Evolutionary conservation across 2,888 invertebrate species (phyloP), one percentile per base, ranked within the genome.

Genomic region (Plusia festucae): DNA sequence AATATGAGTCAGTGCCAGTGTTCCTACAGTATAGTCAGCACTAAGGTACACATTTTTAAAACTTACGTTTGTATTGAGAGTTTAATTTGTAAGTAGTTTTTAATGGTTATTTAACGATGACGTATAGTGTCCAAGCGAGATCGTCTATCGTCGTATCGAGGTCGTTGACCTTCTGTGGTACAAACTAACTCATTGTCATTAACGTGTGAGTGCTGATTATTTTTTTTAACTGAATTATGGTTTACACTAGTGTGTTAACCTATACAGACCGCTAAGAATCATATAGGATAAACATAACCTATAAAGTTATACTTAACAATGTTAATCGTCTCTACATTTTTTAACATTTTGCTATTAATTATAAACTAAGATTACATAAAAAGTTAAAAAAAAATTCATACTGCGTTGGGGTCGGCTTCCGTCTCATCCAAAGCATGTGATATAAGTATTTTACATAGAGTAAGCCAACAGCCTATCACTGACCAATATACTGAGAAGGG

Each of bases 1-100:
- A 18, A 5, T 18, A 70, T 63, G 74, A 64, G 52, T 52, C 53
- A 65, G 22, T 58, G 73, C 6, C 53, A 67, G 61, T 74, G 74
- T 64, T 52, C 63, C 5, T 74, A 73, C 24, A 67, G 51, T 32
- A 34, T 67, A 52, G 74, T 74, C 18, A 57, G 27, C 22, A 53
- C 46, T 53, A 70, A 73, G 73, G 73, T 73, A 61, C 3, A 16
- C 6, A 16, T 9, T 49, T 49, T 46, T 16, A 20, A 4, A 20
- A 49, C 11, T 18, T 20, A 49, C 16, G 0, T 49, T 4, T 18
- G 18, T 49, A 18, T 6, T 46, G 1, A 34, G 18, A 18, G 16
- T 18, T 7, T 20, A 1, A 49, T 49, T 11, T 3, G 46, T 49
- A n/a, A 40, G 40, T 40, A 5, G 3, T 15, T 40, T 40, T n/a